phyloP scores from a whole-genome alignment of 2,113 vertebrate genomes.

The Todiramphus saurophagus region DNA sequence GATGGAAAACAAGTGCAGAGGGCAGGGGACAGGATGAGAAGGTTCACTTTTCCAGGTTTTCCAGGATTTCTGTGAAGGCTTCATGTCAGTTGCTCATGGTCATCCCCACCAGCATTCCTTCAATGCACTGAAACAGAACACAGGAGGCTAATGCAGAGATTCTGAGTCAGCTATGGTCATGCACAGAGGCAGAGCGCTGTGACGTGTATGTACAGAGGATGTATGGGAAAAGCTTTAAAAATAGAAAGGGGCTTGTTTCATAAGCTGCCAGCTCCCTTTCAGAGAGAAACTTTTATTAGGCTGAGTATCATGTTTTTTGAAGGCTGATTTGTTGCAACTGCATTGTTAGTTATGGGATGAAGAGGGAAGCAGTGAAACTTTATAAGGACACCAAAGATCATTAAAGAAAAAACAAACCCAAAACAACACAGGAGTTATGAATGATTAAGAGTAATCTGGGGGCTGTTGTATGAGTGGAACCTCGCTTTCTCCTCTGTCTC shows the following conservation, averaged over 20 bases:
- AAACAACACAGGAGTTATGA: neutral
- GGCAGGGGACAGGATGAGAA: neutral
- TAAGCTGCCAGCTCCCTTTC: neutral
- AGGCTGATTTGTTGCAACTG: neutral
- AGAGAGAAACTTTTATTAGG: neutral
- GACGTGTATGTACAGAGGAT: neutral
- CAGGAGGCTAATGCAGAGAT: neutral
- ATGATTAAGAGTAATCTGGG: neutral
- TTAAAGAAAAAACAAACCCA: neutral
- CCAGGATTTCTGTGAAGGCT: neutral
- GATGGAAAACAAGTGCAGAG: neutral
- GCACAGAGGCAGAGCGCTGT: neutral
- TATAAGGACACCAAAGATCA: neutral
- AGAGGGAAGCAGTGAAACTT: neutral
- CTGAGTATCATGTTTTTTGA: neutral
- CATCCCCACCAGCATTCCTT: neutral
- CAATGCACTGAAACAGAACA: neutral
- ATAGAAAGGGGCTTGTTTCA: neutral
- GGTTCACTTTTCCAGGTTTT: neutral
- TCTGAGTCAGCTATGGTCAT: neutral
- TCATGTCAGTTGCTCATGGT: neutral
- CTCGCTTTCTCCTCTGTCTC: slow-evolving; percentile 10
- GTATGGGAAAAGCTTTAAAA: neutral
- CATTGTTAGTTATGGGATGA: neutral
- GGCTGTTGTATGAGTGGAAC: neutral